Percentiles rank a stretch among this genome's conserved stretches.
These are phyloP conservation scores for Drosophila tristis DNA, from an alignment of 1,140 invertebrate species.

Conservation along the genomic window DNA sequence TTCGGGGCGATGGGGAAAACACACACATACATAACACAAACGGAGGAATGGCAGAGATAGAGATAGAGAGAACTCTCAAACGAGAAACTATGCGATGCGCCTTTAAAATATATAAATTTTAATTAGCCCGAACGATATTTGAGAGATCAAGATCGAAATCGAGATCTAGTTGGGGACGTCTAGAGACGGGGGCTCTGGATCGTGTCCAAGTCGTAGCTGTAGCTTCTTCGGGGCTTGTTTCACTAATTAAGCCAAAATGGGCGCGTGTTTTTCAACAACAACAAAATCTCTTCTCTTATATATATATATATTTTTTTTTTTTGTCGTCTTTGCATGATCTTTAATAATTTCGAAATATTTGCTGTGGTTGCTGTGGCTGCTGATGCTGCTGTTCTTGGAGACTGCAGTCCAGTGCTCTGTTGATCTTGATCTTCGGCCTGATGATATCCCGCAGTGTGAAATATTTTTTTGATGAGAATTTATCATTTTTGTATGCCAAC, in stretches of 20 bases:
- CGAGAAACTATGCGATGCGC: constrained; percentile 64
- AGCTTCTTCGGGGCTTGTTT: constrained; percentile 58
- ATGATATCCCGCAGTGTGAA: constrained; percentile 81
- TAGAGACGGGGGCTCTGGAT: constrained; percentile 28
- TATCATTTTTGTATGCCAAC: constrained; percentile 74
- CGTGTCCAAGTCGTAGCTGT: constrained; percentile 52
- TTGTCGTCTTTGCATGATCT: constrained; percentile 70
- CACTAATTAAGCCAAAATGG: constrained; percentile 81
- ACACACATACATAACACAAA: constrained; percentile 49
- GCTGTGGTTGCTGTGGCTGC: constrained; percentile 35
- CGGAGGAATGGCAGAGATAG: constrained; percentile 1
- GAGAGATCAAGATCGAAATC: constrained; percentile 70
- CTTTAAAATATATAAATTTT: constrained; percentile 77
- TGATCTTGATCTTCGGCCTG: constrained; percentile 60
- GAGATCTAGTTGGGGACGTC: constrained; percentile 23
- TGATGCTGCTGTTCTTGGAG: constrained; percentile 11
- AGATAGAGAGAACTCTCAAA: constrained; percentile 34
- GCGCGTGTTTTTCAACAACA: constrained; percentile 63
- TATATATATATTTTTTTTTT: constrained; percentile 16
- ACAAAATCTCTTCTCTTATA: constrained; percentile 16
- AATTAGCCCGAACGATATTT: constrained; percentile 76
- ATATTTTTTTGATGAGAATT: constrained; percentile 81
- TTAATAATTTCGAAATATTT: constrained; percentile 81
- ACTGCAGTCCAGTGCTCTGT: constrained; percentile 20
- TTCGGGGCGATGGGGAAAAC: constrained; percentile 24